A percentile compares a stretch with the other conserved stretches of the same genome.
phyloP scores from a whole-genome alignment of 2,113 vertebrate species.

The Brienomyrus brachyistius region DNA sequence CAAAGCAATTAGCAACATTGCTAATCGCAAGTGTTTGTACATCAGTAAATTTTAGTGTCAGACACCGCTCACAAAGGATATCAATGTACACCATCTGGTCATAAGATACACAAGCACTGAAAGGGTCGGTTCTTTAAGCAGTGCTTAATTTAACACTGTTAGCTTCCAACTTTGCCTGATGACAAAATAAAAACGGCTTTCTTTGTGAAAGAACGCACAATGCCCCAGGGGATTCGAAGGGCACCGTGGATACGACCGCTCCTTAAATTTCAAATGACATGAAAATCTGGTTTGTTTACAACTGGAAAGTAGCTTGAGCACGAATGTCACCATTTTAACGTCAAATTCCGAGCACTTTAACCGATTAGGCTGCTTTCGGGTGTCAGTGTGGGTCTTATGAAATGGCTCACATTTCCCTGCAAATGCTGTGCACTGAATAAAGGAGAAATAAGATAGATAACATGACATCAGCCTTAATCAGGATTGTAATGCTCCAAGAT shows the following conservation, averaged over 20 bases:
- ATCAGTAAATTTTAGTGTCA: not conserved
- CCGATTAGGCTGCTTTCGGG: not conserved
- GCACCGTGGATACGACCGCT: not conserved
- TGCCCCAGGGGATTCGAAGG: not conserved
- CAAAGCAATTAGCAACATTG: not conserved
- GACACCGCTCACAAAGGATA: not conserved
- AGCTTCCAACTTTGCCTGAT: not conserved
- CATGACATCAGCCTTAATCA: not conserved
- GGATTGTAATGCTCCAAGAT: not conserved
- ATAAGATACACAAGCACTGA: conserved; percentile 1
- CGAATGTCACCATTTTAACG: not conserved
- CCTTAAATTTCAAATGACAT: not conserved
- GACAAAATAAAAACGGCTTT: not conserved
- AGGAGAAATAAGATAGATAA: not conserved
- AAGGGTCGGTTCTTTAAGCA: not conserved
- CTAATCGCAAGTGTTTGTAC: not conserved
- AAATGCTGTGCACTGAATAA: not conserved
- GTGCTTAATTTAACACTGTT: conserved; percentile 3
- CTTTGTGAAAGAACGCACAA: not conserved
- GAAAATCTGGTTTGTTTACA: not conserved
- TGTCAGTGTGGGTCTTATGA: not conserved
- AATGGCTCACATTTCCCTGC: not conserved
- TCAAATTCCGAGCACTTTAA: not conserved
- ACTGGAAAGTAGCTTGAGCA: not conserved
- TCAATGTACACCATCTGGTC: not conserved